Percentiles rank a stretch among this genome's conserved stretches.
Conservation (phyloP, 2,888 invertebrate species). For the Campoplex capitator region DNA sequence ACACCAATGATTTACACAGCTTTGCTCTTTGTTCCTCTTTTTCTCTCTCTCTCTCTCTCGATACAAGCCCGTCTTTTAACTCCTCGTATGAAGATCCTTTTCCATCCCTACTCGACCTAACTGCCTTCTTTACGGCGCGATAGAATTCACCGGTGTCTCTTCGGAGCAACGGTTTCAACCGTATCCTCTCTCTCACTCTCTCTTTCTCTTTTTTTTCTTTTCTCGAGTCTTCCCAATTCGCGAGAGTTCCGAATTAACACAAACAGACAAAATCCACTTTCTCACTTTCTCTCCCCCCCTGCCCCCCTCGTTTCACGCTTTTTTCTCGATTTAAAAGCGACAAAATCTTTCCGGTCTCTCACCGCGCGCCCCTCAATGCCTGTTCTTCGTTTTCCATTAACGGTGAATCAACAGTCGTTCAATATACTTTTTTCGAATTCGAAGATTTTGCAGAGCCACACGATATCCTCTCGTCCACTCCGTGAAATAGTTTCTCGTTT, state of each 20-base stretch:
- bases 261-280: slow-evolving; percentile 40
- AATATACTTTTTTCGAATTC: slow-evolving; percentile 34
- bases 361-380: slow-evolving; percentile 25
- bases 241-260: slow-evolving; percentile 58
- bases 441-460: background rate
- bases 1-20: slow-evolving; percentile 67
- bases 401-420: slow-evolving; percentile 44
- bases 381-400: slow-evolving; percentile 58
- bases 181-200: background rate
- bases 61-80: slow-evolving; percentile 49
- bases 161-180: slow-evolving; percentile 49
- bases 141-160: slow-evolving; percentile 57
- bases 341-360: slow-evolving; percentile 47
- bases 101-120: slow-evolving; percentile 23
- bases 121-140: slow-evolving; percentile 58
- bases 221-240: slow-evolving; percentile 15
- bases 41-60: slow-evolving; percentile 31
- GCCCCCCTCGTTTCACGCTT: slow-evolving; percentile 19
- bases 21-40: slow-evolving; percentile 22
- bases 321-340: slow-evolving; percentile 49
- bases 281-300: background rate
- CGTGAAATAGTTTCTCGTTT: background rate
- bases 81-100: slow-evolving; percentile 49
- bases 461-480: slow-evolving; percentile 7
- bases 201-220: slow-evolving; percentile 8